Base-by-base conservation (phyloP, 2,113 vertebrate species). In the Pachyramphus minor region DNA sequence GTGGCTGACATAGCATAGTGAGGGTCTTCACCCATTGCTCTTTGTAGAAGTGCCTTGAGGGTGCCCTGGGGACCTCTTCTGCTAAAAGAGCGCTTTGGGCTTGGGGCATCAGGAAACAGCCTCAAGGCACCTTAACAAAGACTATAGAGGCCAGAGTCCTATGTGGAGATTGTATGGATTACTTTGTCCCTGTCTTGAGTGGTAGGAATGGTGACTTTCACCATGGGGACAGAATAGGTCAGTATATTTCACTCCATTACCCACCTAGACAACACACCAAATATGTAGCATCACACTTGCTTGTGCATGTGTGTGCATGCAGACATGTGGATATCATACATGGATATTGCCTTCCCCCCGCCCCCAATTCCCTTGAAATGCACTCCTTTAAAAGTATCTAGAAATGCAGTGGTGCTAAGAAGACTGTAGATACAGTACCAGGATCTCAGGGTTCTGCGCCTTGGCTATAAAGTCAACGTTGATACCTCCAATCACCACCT, bases 381-480 rank as follows among this genome's bases (percentile, higher is more conserved):
- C 68, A n/a, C 4, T 37, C 22, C 63, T 63, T 30, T 45, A 37
- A 71, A 74, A 60, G 33, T 6, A 84, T 41, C 33, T 89, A 69
- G 55, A 87, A 86, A 81, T 37, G 27, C 47, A 68, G 14, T 18
- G 8, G 20, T 60, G 64, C 25, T 60, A 39, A 84, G 24, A 58
- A 72, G 84, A 45, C 41, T 67, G 20, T 4, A 68, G 74, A 74
- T 95, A 90, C 89, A 82, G 55, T 98, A 99, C 99, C 94, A 97
- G 62, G 67, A 99, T 96, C 39, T 93, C 96, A 88, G 98, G 89
- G 5, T 95, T 95, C 96, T 97, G 97, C 23, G 98, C 98, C 97
- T 99, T 99, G 78, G 98, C 98, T 92, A 99, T 97, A 87, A 99
- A 99, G 97, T 99, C 99, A 80, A 99, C 96, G 69, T 99, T 99